Conservation (phyloP, 92 coral and sea anemone genomes). For the Phymanthus crucifer region DNA sequence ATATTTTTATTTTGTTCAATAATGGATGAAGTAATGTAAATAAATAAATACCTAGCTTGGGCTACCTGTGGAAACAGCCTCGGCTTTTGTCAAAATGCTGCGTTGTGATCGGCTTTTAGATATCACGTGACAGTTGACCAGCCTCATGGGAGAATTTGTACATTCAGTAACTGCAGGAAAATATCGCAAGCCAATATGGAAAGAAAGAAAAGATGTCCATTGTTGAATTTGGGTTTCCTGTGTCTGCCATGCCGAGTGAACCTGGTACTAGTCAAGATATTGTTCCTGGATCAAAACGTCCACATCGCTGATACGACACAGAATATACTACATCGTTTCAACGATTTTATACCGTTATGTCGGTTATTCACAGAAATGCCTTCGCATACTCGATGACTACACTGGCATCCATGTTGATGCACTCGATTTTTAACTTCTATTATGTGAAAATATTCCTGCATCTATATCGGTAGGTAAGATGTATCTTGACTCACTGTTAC, state of each 20-base stretch:
- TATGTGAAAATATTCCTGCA: slow-evolving; percentile 90
- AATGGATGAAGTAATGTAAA: no score
- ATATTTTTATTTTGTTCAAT: no score
- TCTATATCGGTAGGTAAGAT: slow-evolving; percentile 73
- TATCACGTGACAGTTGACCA: no score
- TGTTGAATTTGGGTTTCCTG: background rate
- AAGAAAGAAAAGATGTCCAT: no score
- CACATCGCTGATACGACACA: background rate
- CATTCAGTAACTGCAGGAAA: no score
- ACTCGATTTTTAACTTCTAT: slow-evolving; percentile 84
- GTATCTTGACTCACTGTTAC: background rate
- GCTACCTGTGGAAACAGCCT: no score
- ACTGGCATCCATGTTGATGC: slow-evolving; percentile 80
- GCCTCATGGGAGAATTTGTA: no score
- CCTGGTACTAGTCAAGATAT: background rate
- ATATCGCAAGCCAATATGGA: no score
- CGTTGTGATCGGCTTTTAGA: no score
- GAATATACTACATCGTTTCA: background rate
- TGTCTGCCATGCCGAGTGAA: background rate
- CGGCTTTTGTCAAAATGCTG: no score
- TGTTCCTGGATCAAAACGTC: background rate
- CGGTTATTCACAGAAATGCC: slow-evolving; percentile 65
- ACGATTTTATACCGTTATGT: slow-evolving; percentile 9
- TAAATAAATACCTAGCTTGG: no score
- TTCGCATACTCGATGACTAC: slow-evolving; percentile 86